Conservation (phyloP, 2,797 vertebrate genomes). For the Lutjanus argentimaculatus region DNA sequence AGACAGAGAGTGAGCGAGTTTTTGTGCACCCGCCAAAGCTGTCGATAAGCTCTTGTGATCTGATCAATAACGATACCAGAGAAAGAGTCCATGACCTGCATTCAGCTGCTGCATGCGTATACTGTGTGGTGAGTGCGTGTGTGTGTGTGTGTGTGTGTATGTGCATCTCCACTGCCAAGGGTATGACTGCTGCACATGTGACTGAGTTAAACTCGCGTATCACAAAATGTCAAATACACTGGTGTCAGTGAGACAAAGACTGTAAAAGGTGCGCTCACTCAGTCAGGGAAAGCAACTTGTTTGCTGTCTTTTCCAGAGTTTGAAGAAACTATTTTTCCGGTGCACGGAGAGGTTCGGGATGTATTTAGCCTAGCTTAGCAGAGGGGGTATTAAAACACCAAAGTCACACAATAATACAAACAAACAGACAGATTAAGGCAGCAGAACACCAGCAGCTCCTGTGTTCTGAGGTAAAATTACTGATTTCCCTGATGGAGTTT, state of each 20-base stretch:
- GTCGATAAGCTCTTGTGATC: conserved; percentile 78
- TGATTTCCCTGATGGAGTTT: too few relatives aligned
- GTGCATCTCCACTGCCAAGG: not conserved
- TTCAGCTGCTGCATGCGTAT: conserved; percentile 58
- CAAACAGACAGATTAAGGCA: too few relatives aligned
- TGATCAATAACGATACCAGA: conserved; percentile 77
- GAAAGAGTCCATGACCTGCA: conserved; percentile 78
- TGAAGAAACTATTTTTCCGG: too few relatives aligned
- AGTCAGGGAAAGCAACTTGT: conserved; percentile 4
- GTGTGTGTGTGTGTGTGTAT: conserved; percentile 20
- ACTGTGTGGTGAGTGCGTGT: not conserved
- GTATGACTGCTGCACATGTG: not conserved
- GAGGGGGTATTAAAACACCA: too few relatives aligned
- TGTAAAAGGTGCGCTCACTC: not conserved
- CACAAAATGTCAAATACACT: not conserved
- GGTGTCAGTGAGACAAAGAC: not conserved
- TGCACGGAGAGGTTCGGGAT: too few relatives aligned
- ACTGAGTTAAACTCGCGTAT: not conserved
- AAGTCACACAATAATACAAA: too few relatives aligned
- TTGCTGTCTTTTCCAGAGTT: too few relatives aligned
- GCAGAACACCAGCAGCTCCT: too few relatives aligned
- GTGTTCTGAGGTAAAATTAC: too few relatives aligned
- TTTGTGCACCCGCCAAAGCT: conserved; percentile 55
- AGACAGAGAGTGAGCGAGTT: conserved; percentile 39
- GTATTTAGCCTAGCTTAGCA: conserved; percentile 9